Evolutionary conservation across 2,797 vertebrate species (phyloP).

Genomic region (Danio tinwini): DNA sequence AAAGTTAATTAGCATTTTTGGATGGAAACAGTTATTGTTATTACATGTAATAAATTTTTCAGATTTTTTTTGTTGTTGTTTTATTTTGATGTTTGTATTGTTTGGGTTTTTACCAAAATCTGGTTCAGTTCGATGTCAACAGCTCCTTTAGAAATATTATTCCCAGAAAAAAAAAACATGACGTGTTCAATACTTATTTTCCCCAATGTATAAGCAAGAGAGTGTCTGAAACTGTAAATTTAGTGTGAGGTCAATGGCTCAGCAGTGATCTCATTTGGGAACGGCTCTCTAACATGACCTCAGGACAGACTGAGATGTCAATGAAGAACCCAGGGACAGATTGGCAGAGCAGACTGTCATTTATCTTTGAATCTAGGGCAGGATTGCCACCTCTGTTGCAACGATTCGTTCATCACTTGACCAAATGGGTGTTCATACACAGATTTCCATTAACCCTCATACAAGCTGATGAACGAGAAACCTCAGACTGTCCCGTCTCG

Average conservation of each 20-base stretch:
- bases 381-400: constrained; percentile 53
- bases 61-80: too few relatives aligned
- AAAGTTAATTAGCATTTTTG: too few relatives aligned
- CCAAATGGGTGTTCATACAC: constrained; percentile 58
- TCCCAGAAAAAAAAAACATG: too few relatives aligned
- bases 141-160: too few relatives aligned
- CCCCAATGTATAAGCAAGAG: constrained; percentile 53
- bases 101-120: too few relatives aligned
- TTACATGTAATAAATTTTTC: too few relatives aligned
- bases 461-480: constrained; percentile 58
- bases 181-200: too few relatives aligned
- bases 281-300: constrained; percentile 73
- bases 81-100: too few relatives aligned
- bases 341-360: constrained; percentile 50
- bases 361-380: constrained; percentile 44
- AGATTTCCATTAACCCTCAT: constrained; percentile 55
- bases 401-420: constrained; percentile 56
- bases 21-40: too few relatives aligned
- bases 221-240: constrained; percentile 73
- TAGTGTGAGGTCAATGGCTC: constrained; percentile 79
- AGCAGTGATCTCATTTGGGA: constrained; percentile 80
- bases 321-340: constrained; percentile 73
- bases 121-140: too few relatives aligned
- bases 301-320: constrained; percentile 75
- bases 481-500: constrained; percentile 40